phyloP scores from a whole-genome alignment of 2,797 vertebrate species.

The Premnoplex brunnescens region DNA sequence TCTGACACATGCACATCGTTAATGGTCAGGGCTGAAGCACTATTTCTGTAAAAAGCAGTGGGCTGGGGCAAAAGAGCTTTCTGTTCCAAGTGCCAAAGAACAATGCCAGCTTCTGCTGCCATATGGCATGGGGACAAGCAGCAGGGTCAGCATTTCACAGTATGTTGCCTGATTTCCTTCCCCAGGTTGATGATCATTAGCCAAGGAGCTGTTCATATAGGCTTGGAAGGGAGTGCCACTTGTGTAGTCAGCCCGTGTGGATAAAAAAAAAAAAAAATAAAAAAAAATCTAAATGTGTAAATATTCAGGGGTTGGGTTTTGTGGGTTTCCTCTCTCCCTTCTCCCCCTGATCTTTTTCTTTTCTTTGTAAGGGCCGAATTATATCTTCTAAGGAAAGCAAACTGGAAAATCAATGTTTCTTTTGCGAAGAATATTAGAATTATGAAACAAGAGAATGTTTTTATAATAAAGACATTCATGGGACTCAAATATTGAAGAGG shows the following conservation, averaged over 20 bases:
- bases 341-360: neutral
- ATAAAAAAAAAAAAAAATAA: neutral
- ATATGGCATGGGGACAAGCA: constrained; percentile 39
- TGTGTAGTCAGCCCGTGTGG: neutral
- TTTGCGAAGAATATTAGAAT: neutral
- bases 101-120: constrained; percentile 27
- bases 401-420: neutral
- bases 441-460: neutral
- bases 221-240: neutral
- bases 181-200: neutral
- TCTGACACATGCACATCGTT: neutral
- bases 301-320: neutral
- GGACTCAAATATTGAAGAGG: neutral
- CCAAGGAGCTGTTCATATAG: neutral
- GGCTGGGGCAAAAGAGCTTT: neutral
- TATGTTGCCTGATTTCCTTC: neutral
- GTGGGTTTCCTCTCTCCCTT: neutral
- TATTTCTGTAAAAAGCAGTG: neutral
- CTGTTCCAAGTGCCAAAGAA: neutral
- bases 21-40: neutral
- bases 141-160: neutral
- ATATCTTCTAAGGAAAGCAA: neutral
- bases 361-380: neutral
- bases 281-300: neutral
- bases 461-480: neutral